Evolutionary conservation across 2,888 invertebrate species (phyloP), one percentile per base, ranked within the genome.

Genomic region (Auanema freiburgensis): DNA sequence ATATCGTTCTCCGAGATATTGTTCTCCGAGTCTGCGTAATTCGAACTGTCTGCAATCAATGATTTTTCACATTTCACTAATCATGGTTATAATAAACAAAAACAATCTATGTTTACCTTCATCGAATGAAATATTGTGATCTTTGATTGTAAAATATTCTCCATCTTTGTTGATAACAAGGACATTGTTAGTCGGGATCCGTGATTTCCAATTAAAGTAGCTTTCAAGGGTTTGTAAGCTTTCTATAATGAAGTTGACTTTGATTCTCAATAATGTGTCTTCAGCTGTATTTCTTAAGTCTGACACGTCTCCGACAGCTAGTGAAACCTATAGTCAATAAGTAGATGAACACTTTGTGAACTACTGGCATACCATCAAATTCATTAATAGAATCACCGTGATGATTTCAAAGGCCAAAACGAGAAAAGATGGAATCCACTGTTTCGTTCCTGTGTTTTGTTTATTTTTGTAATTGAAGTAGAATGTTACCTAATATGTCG

Each of bases 301-400:
- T 21, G 65, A 75, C 44, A 81, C 81, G 60, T 81, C 81, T 2
- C 81, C 81, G 24, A 81, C 81, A 10, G 81, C 81, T 10, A 81
- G 65, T 0, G 81, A 80, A 10, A 80, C 77, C 78, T 75, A 33
- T 40, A 66, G 25, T 52, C n/a, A 8, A 52, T n/a, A 23, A 52
- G 23, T 21, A 49, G 46, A 49, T 11, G 16, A 11, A 18, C 11
- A 23, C 55, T 11, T n/a, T n/a, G n/a, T n/a, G n/a, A n/a, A n/a
- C n/a, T n/a, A n/a, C n/a, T n/a, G n/a, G n/a, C n/a, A n/a, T n/a
- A 76, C 74, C 79, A 79, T 81, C 52, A 81, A 59, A 65, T 81
- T 81, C 81, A 81, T 81, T 24, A 81, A 67, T 18, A 81, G 68
- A 52, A 81, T 81, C 24, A 81, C 81, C 44, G 81, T 81, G 65